Evolutionary conservation across 2,888 invertebrate genomes (phyloP).

Genomic region (Tinea trinotella): DNA sequence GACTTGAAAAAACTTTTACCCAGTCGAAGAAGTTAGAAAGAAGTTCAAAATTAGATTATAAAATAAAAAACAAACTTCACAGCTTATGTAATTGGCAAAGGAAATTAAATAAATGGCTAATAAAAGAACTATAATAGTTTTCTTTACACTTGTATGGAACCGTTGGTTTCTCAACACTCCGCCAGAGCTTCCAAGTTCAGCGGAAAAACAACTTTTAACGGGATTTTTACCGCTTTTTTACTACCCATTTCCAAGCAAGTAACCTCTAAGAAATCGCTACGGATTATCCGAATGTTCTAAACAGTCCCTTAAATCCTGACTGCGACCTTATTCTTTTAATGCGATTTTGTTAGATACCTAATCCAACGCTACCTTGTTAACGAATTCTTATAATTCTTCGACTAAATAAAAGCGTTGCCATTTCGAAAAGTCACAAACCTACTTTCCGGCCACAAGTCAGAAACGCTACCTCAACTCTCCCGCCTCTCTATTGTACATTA

Average conservation of each 20-base stretch:
- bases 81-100: constrained; percentile 8
- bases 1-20: not conserved
- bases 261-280: constrained; percentile 13
- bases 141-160: not conserved
- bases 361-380: too few relatives aligned
- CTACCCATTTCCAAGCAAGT: constrained; percentile 9
- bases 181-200: not conserved
- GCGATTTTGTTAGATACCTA: too few relatives aligned
- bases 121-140: constrained; percentile 9
- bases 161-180: not conserved
- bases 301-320: not conserved
- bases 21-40: not conserved
- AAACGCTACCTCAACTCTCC: too few relatives aligned
- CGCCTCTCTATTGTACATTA: too few relatives aligned
- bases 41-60: constrained; percentile 1
- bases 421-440: too few relatives aligned
- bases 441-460: too few relatives aligned
- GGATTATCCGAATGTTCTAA: constrained; percentile 10
- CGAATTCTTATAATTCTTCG: too few relatives aligned
- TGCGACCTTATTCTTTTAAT: not conserved
- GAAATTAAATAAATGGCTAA: constrained; percentile 7
- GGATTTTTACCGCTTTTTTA: constrained; percentile 16
- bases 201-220: constrained; percentile 14
- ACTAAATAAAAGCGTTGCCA: too few relatives aligned
- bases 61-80: not conserved